Evolutionary conservation across 1,140 invertebrate species (phyloP).

Genomic region (Megalonaias nervosa): DNA sequence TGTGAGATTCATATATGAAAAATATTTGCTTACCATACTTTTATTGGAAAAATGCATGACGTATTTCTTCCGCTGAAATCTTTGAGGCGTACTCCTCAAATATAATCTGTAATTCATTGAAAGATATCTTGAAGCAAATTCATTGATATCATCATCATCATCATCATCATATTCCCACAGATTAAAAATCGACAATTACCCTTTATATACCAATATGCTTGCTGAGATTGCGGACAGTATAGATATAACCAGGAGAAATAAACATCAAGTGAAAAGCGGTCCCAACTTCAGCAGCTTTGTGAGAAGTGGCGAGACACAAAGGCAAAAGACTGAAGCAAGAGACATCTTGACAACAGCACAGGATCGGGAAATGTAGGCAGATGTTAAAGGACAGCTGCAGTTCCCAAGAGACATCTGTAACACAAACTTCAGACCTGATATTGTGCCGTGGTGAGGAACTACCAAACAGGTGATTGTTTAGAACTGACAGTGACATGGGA

Average conservation of each 20-base stretch:
- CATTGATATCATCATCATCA: too few relatives aligned
- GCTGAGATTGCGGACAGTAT: too few relatives aligned
- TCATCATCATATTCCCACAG: too few relatives aligned
- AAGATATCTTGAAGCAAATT: too few relatives aligned
- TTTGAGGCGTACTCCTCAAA: too few relatives aligned
- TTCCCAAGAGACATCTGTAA: background rate
- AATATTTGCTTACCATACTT: too few relatives aligned
- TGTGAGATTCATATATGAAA: too few relatives aligned
- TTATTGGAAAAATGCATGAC: too few relatives aligned
- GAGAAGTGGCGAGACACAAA: background rate
- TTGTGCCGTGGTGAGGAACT: conserved; percentile 1
- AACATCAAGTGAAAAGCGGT: background rate
- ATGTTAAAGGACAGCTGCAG: conserved; percentile 22
- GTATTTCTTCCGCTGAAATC: too few relatives aligned
- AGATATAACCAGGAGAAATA: background rate
- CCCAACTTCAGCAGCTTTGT: conserved; percentile 2
- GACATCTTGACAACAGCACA: background rate
- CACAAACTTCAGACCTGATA: conserved; percentile 9
- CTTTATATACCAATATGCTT: too few relatives aligned
- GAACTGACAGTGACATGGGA: conserved; percentile 19
- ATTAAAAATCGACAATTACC: too few relatives aligned
- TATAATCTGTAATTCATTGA: too few relatives aligned
- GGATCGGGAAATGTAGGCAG: conserved; percentile 12
- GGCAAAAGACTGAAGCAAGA: background rate
- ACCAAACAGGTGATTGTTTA: conserved; percentile 1